Base-by-base conservation (phyloP, 1,140 invertebrate species). In the Drosophila sulfurigaster region DNA sequence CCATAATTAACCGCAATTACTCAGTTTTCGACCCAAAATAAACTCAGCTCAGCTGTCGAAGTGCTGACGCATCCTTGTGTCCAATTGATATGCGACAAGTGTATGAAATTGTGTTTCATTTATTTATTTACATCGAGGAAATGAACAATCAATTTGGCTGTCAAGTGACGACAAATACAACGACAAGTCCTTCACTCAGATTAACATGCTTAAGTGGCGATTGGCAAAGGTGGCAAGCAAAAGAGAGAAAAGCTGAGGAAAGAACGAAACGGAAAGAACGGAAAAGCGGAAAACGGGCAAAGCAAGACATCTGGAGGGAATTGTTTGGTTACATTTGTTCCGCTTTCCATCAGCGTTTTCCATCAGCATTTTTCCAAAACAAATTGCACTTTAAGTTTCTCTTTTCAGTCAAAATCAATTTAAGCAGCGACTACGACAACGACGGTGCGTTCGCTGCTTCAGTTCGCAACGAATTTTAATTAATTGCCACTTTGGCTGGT, bases 331-430 rank as follows among this genome's bases (percentile, higher is more conserved):
- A 15, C 38, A 45, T 63, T 71, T 56, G 46, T 64, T 65, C 38
- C 54, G 74, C 58, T 80, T 85, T 85, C 73, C 74, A 73, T 45
- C 35, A 38, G 10, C 35, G 68, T 54, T 73, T 81, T 69, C 75
- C 75, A 70, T 58, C 30, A 6, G 8, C 64, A 38, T 43, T 63
- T 71, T 81, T 77, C 79, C 60, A 70, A 75, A 75, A 69, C 59
- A 59, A 81, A 70, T 81, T 77, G 60, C 51, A 65, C 38, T 71
- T 86, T 79, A 52, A 73, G 67, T 74, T 70, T 25, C 20, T 25
- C 20, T 25, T 25, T 81, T 43, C 67, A 41, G 68, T 57, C 67
- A 63, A 70, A 75, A 75, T 65, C 51, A 51, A 75, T 71, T 75
- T 75, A 43, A 48, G 8, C 20, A 11, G 32, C 13, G 51, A 43